phyloP scores from a whole-genome alignment of 1,140 invertebrate genomes.

The Varroa destructor region DNA sequence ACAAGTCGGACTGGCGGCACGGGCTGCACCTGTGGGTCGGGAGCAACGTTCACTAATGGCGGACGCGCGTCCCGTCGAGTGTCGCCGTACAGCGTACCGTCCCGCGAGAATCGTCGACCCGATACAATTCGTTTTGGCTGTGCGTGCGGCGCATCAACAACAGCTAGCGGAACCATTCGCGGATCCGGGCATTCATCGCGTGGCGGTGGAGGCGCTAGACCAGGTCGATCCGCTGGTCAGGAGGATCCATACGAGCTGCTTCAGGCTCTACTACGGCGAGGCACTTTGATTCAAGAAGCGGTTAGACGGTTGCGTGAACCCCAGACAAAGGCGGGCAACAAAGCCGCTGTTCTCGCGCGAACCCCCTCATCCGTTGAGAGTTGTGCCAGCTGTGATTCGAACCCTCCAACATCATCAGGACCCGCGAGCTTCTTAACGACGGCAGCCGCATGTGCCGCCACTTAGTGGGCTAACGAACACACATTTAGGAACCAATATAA shows the following conservation, averaged over 20 bases:
- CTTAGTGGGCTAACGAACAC: too few species aligned
- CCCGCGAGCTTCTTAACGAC: too few species aligned
- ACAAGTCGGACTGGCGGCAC: background rate
- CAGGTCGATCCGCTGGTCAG: background rate
- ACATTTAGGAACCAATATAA: too few species aligned
- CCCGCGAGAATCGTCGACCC: background rate
- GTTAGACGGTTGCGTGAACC: slow-evolving; percentile 12
- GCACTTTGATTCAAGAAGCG: slow-evolving; percentile 9
- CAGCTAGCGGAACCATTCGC: background rate
- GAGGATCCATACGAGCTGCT: slow-evolving; percentile 26
- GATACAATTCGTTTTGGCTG: background rate
- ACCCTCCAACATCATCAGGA: background rate
- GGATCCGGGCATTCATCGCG: too few species aligned
- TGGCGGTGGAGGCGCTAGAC: background rate
- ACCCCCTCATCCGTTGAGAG: background rate
- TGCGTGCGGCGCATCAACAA: background rate
- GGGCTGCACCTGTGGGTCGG: background rate
- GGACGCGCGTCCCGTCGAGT: slow-evolving; percentile 7
- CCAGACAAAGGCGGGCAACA: background rate
- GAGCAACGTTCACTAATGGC: background rate
- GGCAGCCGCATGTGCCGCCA: too few species aligned
- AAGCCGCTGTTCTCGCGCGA: background rate
- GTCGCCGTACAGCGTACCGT: slow-evolving; percentile 23
- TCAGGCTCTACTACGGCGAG: background rate
- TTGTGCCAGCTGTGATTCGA: slow-evolving; percentile 22